Percentiles rank a stretch among this genome's conserved stretches.
Conservation (phyloP, 2,113 vertebrate species). For the Xyrauchen texanus region DNA sequence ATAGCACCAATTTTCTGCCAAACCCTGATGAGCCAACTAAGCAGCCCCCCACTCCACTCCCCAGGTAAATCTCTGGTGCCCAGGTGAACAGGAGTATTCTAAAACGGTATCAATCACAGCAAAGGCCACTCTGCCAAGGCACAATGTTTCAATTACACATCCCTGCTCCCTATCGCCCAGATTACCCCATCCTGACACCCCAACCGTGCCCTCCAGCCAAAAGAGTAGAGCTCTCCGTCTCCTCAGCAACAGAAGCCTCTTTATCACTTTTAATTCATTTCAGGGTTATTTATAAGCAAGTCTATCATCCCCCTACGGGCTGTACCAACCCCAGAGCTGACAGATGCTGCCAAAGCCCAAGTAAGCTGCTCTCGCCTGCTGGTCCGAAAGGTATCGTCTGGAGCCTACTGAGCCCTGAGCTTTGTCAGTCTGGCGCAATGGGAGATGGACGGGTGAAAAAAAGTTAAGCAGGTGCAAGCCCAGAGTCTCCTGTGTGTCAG, state of each 20-base stretch:
- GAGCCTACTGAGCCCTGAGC: slow-evolving; percentile 57
- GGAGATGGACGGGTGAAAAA: slow-evolving; percentile 68
- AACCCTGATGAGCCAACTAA: slow-evolving; percentile 74
- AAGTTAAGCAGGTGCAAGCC: slow-evolving; percentile 75
- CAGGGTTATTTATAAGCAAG: slow-evolving; percentile 57
- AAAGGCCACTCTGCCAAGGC: slow-evolving; percentile 51
- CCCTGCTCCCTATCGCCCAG: slow-evolving; percentile 31
- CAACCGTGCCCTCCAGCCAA: slow-evolving; percentile 28
- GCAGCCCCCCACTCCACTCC: slow-evolving; percentile 65
- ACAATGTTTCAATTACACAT: slow-evolving; percentile 73
- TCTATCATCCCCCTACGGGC: slow-evolving; percentile 52
- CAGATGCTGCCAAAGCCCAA: slow-evolving; percentile 53
- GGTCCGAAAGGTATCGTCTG: slow-evolving; percentile 60
- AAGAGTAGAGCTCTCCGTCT: slow-evolving; percentile 23
- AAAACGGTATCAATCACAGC: slow-evolving; percentile 77
- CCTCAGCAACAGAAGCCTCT: slow-evolving; percentile 48
- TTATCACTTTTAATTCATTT: slow-evolving; percentile 53
- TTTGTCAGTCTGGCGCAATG: slow-evolving; percentile 68
- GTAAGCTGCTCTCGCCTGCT: slow-evolving; percentile 47
- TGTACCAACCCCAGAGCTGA: slow-evolving; percentile 54
- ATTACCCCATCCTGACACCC: too few relatives aligned
- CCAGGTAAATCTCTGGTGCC: slow-evolving; percentile 70
- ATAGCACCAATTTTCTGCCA: slow-evolving; percentile 79
- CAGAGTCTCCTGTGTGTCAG: slow-evolving; percentile 68
- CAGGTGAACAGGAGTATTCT: slow-evolving; percentile 68